Evolutionary conservation across 2,888 invertebrate species (phyloP).

Genomic region (Entomobrya multifasciata): DNA sequence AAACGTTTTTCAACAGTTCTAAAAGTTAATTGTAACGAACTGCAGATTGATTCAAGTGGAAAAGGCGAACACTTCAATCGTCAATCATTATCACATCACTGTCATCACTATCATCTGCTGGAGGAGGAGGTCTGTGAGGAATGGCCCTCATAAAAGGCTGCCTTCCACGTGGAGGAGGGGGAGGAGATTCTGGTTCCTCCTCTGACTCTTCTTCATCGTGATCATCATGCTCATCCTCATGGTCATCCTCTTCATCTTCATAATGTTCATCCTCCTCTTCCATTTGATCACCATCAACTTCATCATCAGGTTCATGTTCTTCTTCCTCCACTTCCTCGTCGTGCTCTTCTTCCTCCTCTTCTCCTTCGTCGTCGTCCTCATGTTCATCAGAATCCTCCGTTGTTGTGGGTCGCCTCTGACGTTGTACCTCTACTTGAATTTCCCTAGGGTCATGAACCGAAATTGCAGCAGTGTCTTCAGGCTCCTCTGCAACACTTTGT

Average conservation of each 20-base stretch:
- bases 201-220: conserved; percentile 27
- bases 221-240: conserved; percentile 45
- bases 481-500: conserved; percentile 46
- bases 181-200: conserved; percentile 29
- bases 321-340: conserved; percentile 64
- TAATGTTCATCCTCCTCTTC: conserved; percentile 60
- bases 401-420: conserved; percentile 61
- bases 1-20: too few relatives aligned
- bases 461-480: not conserved
- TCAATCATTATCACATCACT: conserved; percentile 64
- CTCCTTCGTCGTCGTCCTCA: conserved; percentile 46
- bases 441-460: conserved; percentile 34
- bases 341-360: conserved; percentile 52
- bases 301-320: conserved; percentile 44
- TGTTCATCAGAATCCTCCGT: conserved; percentile 47
- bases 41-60: too few relatives aligned
- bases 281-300: conserved; percentile 29
- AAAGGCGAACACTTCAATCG: too few relatives aligned
- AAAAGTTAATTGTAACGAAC: too few relatives aligned
- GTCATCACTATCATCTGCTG: conserved; percentile 57
- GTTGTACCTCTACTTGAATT: conserved; percentile 65
- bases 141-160: too few relatives aligned
- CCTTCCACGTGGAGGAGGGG: not conserved
- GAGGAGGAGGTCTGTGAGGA: conserved; percentile 20
- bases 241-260: conserved; percentile 37